Base-by-base conservation (phyloP, 2,797 vertebrate species). In the Epinephelus coioides region DNA sequence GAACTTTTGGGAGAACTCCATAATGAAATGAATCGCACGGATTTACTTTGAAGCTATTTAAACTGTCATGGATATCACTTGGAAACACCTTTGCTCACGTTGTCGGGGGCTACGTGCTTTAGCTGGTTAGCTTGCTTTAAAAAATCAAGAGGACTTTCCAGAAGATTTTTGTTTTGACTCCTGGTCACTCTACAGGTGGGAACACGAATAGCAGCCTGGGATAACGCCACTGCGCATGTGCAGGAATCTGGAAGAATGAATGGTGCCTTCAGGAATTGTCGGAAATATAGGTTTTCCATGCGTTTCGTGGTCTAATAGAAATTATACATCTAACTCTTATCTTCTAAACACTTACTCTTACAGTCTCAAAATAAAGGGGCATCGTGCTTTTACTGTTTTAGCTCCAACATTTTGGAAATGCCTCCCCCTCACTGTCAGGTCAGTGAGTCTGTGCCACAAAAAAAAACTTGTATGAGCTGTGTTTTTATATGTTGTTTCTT, bases 121-220 rank as follows among this genome's bases (percentile, higher is more conserved):
- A 81, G 80, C 85, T 76, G 10, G 56, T 75, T 90, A 88, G 87
- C 90, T 63, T 44, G 68, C 54, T 51, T 56, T 69, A 40, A 17
- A 64, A 60, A 63, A 71, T 66, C 66, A 73, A 55, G 3, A 78
- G 73, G 89, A 88, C 71, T 92, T 93, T 91, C 86, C 84, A 84
- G 80, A 90, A 91, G 80, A 83, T 68, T 85, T 90, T 90, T 91
- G 92, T 92, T 94, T 89, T 90, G 88, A 89, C 85, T 91, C 88
- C 63, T 53, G 44, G 47, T 55, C 56, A 1, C 91, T 87, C 90
- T 92, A 88, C 88, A 91, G 94, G 92, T 89, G 86, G 90, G 78
- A 89, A 64, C 63, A 75, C 11, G 90, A 89, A 90, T 3, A 76
- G 74, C 85, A 91, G 72, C 46, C 18, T 8, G 73, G 80, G 34